Evolutionary conservation across 2,113 vertebrate species (phyloP), one percentile per base, ranked within the genome.

Genomic region (Prolemur simus): DNA sequence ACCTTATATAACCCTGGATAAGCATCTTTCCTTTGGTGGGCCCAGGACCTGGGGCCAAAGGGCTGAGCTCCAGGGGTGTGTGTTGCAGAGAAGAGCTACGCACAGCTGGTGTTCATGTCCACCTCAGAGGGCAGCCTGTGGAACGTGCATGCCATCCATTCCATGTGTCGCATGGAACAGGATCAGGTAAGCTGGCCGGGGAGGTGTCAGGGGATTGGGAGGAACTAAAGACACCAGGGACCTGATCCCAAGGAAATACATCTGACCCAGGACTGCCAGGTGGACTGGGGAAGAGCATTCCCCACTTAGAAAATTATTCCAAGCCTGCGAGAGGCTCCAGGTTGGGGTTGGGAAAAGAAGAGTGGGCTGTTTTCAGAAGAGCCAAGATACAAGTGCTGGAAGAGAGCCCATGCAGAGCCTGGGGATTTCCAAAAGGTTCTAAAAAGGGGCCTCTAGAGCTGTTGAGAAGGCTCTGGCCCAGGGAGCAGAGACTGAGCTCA

Each of bases 121-220:
- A 99, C 99, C 98, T 99, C 99, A 88, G 99, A 99, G 23, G 99
- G 99, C 97, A 99, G 99, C 98, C 99, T 99, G 92, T 99, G 99
- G 99, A 99, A 99, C 97, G 98, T 99, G 96, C 99, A 99, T 89
- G 99, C 99, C 88, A 99, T 99, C 98, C 99, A 99, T 69, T 99
- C 99, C 98, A 99, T 99, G 99, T 99, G 99, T 96, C 99, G 99
- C 97, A 99, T 99, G 96, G 99, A 99, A 97, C 99, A 99, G 98
- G 99, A 99, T 76, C 99, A 99, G 99, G 99, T 99, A 97, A 98
- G 99, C 98, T 54, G 58, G 58, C 95, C 76, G 77, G 85, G 91
- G 71, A 80, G 74, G 66, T 14, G 29, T 8, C 27, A 21, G 29
- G 64, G 87, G 6, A 9, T 45, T 60, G 9, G 32, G 15, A 52